Percentiles rank a stretch among this genome's conserved stretches.
Evolutionary conservation across 2,113 vertebrate genomes (phyloP).

Genomic region (Aegithalos caudatus): DNA sequence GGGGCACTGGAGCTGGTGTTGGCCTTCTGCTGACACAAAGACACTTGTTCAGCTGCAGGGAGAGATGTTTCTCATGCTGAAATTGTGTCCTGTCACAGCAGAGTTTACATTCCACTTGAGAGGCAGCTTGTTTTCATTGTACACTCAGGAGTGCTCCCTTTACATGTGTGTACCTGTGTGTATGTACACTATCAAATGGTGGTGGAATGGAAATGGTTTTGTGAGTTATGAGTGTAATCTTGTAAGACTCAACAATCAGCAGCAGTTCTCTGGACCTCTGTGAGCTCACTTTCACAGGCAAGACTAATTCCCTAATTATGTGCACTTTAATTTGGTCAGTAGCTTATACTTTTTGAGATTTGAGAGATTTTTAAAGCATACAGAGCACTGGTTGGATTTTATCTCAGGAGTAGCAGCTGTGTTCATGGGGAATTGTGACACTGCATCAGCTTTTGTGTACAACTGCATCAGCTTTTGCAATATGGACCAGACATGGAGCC

Average conservation of each 20-base stretch:
- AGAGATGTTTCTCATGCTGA: neutral
- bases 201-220: neutral
- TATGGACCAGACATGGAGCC: neutral
- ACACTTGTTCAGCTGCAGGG: neutral
- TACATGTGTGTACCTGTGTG: accelerated
- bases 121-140: neutral
- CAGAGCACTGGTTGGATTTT: neutral
- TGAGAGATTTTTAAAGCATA: neutral
- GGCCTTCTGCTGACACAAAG: neutral
- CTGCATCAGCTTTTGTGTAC: neutral
- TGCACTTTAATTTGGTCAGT: neutral
- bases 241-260: neutral
- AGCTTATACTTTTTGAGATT: neutral
- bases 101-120: neutral
- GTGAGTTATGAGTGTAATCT: neutral
- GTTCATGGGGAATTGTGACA: neutral
- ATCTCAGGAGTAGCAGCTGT: neutral
- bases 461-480: neutral
- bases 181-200: neutral
- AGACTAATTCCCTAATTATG: neutral
- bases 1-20: neutral
- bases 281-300: neutral
- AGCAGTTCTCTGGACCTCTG: neutral
- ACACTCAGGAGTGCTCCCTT: neutral
- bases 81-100: neutral